phyloP scores from a whole-genome alignment of 2,888 invertebrate genomes.

The Drosophila fulvimacula region DNA sequence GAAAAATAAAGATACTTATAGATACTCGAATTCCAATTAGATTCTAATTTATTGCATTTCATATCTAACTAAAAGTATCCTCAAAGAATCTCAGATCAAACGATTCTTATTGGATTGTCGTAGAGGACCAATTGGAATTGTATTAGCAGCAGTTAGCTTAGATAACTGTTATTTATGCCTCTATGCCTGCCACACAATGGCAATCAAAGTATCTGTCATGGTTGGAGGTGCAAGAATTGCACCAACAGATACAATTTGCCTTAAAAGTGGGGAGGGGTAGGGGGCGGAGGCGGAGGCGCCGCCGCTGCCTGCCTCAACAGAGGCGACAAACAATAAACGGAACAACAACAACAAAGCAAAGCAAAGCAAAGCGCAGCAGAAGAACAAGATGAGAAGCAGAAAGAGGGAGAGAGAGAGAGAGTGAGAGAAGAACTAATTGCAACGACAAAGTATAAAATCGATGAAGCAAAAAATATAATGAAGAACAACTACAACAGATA shows the following conservation, averaged over 20 bases:
- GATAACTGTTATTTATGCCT: slow-evolving; percentile 30
- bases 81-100: not conserved
- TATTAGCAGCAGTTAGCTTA: slow-evolving; percentile 9
- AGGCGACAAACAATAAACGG: slow-evolving; percentile 40
- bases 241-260: slow-evolving; percentile 2
- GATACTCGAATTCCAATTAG: not conserved
- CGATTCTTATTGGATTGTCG: slow-evolving; percentile 12
- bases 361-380: slow-evolving; percentile 19
- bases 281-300: slow-evolving; percentile 1
- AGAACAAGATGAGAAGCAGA: slow-evolving; percentile 22
- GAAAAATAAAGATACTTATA: not conserved
- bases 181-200: slow-evolving; percentile 20
- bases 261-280: no score
- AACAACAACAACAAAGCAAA: slow-evolving; percentile 25
- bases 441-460: slow-evolving; percentile 80
- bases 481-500: slow-evolving; percentile 55
- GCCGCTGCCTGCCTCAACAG: slow-evolving; percentile 55
- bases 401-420: slow-evolving; percentile 22
- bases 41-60: not conserved
- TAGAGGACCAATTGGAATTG: slow-evolving; percentile 16
- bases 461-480: slow-evolving; percentile 73
- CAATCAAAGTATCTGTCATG: slow-evolving; percentile 60
- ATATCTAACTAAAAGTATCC: not conserved
- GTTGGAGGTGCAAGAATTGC: slow-evolving; percentile 48
- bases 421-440: slow-evolving; percentile 71